Evolutionary conservation across 2,888 invertebrate genomes (phyloP), one percentile per base, ranked within the genome.

Genomic region (Agonopterix subpropinquella): DNA sequence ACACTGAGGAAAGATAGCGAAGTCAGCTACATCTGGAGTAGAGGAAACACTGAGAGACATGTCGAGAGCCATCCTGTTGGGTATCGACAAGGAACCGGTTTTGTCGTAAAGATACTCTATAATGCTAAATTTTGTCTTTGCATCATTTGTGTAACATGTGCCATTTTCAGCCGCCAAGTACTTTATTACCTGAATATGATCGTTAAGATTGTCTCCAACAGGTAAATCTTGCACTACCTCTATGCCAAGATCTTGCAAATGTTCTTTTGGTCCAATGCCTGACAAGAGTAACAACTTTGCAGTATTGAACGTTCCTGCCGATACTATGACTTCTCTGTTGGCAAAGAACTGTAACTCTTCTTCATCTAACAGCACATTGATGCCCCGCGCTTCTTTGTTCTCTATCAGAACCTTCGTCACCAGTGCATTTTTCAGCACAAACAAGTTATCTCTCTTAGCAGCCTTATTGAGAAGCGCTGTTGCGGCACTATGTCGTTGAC

Each of bases 251-350:
- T 67, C 52, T 2, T 67, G 47, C 15, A 85, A 62, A 49, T 73
- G 70, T 0, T 69, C 51, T 47, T 65, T 69, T 0, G 82, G 81
- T 0, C 85, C 85, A 9, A 86, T 61, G 1, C 85, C 85, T 0
- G 85, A 85, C 0, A 83, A 61, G 48, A 81, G 59, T 43, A 86
- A 50, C 11, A 85, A 51, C 58, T 86, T 83, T 0, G 85, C 66
- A n/a, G 81, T 74, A 52, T 84, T 85, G 45, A 80, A 83, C 0
- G 81, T 71, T 0, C 85, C 85, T 0, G 85, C 77, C 1, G 79
- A 70, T n/a, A 81, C 15, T 10, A 85, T 65, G 0, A 85, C 73
- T 58, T 85, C 85, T 43, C 67, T 74, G 1, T 64, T 55, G 0
- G 73, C 74, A 45, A 64, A 76, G 41, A 74, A 74, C 9, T 59